Conservation (phyloP, 1,140 invertebrate species). For the Philopotamus ludificatus region DNA sequence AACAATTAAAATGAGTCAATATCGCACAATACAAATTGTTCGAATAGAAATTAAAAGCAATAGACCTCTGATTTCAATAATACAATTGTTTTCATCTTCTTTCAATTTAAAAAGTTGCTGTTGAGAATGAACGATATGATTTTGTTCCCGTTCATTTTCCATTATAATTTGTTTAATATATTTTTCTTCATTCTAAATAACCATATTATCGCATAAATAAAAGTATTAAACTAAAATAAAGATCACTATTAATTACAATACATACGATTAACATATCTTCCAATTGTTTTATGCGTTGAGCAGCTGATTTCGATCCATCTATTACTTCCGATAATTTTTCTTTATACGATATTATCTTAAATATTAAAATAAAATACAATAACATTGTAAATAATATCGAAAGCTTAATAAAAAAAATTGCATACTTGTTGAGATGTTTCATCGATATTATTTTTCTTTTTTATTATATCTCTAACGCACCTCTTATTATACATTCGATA, state of each 20-base stretch:
- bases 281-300: slow-evolving; percentile 51
- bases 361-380: neutral
- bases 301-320: slow-evolving; percentile 51
- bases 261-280: slow-evolving; percentile 53
- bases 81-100: slow-evolving; percentile 46
- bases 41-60: neutral
- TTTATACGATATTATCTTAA: slow-evolving; percentile 50
- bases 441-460: slow-evolving; percentile 7
- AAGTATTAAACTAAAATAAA: neutral
- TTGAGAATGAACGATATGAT: slow-evolving; percentile 52
- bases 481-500: slow-evolving; percentile 7
- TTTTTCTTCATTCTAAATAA: slow-evolving; percentile 50
- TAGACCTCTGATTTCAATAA: slow-evolving; percentile 7
- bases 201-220: slow-evolving; percentile 2
- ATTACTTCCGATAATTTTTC: slow-evolving; percentile 48
- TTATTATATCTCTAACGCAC: neutral
- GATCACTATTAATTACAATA: neutral
- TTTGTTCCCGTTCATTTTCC: slow-evolving; percentile 51
- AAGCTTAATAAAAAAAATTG: too few relatives aligned
- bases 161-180: slow-evolving; percentile 48
- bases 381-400: neutral
- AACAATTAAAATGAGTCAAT: neutral
- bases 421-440: slow-evolving; percentile 12
- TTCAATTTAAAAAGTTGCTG: slow-evolving; percentile 49
- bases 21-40: neutral